Percentiles rank a stretch among this genome's conserved stretches.
phyloP scores from a whole-genome alignment of 2,113 vertebrate species.

The Tretioscincus oriximinensis region DNA sequence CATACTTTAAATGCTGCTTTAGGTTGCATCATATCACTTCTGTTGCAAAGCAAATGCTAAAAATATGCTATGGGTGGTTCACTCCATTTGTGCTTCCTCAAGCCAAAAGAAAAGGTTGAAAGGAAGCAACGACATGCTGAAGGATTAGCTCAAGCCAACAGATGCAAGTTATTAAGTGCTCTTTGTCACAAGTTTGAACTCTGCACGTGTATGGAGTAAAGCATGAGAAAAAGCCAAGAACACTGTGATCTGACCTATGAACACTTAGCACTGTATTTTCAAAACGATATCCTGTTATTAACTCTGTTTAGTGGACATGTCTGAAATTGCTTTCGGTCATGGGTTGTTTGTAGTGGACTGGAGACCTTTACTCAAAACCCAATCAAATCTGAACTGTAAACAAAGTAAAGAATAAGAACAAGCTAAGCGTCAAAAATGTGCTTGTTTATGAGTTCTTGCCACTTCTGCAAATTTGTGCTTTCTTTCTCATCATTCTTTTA shows the following conservation, averaged over 20 bases:
- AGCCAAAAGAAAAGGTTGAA: conserved; percentile 35
- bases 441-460: background rate
- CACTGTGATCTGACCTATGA: conserved; percentile 51
- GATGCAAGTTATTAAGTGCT: conserved; percentile 66
- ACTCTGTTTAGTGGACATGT: background rate
- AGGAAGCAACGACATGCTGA: conserved; percentile 34
- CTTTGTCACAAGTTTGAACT: conserved; percentile 59
- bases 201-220: conserved; percentile 28
- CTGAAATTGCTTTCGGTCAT: conserved; percentile 14
- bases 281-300: conserved; percentile 50
- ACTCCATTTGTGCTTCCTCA: conserved; percentile 14
- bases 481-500: background rate
- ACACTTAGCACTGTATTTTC: conserved; percentile 37
- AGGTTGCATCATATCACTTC: conserved; percentile 19
- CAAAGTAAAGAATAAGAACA: conserved; percentile 21
- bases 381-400: background rate
- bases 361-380: background rate
- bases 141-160: conserved; percentile 49
- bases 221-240: conserved; percentile 59
- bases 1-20: background rate
- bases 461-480: background rate
- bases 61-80: conserved; percentile 37
- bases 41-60: conserved; percentile 42
- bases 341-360: conserved; percentile 12
- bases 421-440: background rate